These are phyloP conservation scores for Machimus atricapillus DNA, from an alignment of 2,888 invertebrate species.

Conservation along the genomic window DNA sequence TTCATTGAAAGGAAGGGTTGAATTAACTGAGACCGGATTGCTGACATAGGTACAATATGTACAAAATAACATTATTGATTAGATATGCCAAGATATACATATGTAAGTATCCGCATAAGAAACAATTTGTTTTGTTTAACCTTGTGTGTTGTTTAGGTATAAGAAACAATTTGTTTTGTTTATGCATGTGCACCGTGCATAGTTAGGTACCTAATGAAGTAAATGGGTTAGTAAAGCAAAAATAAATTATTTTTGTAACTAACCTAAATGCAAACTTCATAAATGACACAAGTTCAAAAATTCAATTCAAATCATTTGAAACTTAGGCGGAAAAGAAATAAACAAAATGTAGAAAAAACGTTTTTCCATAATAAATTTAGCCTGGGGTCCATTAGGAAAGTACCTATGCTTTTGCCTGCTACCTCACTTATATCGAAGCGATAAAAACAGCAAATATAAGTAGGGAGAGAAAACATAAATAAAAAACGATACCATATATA, in stretches of 20 bases:
- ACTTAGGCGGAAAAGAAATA: neutral
- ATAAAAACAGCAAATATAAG: neutral
- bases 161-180: no score
- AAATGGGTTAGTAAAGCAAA: no score
- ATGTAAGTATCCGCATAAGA: no score
- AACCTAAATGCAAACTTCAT: no score
- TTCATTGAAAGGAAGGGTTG: neutral
- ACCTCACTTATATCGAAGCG: neutral
- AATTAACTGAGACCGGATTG: neutral
- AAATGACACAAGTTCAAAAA: no score
- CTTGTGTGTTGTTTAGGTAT: no score
- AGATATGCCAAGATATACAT: no score
- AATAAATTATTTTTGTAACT: no score
- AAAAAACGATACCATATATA: neutral
- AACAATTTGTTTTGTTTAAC: no score
- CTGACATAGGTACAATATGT: neutral
- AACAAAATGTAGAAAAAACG: neutral
- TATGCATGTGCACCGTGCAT: no score
- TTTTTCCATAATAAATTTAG: neutral
- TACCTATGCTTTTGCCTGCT: neutral
- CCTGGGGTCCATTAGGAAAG: neutral
- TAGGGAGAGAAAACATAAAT: neutral
- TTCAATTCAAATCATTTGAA: neutral
- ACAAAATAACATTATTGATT: neutral
- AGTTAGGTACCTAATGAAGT: no score